phyloP scores from a whole-genome alignment of 2,113 vertebrate genomes.

The Nothobranchius furzeri region DNA sequence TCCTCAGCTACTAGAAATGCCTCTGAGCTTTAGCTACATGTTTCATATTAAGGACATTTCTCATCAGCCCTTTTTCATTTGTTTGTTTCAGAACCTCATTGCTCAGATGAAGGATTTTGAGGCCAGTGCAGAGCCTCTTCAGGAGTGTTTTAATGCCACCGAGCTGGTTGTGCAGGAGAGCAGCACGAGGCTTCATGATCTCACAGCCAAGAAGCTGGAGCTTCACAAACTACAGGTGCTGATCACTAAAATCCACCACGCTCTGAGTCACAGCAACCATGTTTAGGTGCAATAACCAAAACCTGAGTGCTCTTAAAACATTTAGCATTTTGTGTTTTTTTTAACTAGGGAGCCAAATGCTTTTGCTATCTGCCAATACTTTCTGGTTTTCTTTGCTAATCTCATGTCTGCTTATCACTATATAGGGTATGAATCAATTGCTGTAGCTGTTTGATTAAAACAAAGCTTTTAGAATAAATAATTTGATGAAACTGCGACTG shows the following conservation, averaged over 20 bases:
- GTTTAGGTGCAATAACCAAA: constrained; percentile 16
- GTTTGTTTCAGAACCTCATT: constrained; percentile 83
- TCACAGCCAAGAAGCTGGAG: constrained; percentile 89
- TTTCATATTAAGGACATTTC: not conserved
- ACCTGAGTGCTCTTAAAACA: not conserved
- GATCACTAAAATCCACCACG: not conserved
- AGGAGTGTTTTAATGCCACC: constrained; percentile 86
- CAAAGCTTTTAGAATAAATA: not conserved
- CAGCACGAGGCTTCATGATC: constrained; percentile 87
- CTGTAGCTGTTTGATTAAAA: constrained; percentile 1
- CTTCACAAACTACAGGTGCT: constrained; percentile 93
- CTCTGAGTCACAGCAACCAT: not conserved
- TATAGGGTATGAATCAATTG: not conserved
- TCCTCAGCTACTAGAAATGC: not conserved
- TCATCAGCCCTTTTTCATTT: not conserved
- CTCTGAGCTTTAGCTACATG: not conserved
- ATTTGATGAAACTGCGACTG: constrained; percentile 9
- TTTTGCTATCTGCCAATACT: not conserved
- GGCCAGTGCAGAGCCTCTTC: constrained; percentile 87
- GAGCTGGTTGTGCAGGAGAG: constrained; percentile 86
- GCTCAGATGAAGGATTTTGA: constrained; percentile 96
- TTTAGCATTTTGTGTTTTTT: not conserved
- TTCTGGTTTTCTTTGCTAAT: constrained; percentile 36
- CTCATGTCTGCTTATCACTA: constrained; percentile 27
- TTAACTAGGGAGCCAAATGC: constrained; percentile 3